Base-by-base conservation (phyloP, 1,140 invertebrate species). In the Lasioglossum albipes region DNA sequence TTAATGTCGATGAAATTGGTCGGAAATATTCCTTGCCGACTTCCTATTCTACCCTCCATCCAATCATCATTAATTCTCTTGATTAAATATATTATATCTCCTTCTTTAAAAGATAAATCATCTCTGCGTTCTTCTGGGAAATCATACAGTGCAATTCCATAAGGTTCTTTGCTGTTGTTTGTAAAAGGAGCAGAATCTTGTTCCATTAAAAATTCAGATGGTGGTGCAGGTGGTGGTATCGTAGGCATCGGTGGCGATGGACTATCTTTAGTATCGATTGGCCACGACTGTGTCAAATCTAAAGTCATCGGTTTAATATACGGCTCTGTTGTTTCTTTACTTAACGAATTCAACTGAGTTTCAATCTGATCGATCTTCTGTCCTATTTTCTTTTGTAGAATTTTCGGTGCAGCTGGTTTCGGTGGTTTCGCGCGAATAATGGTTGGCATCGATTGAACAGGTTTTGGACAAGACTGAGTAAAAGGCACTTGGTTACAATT, bases 1-100 rank as follows among this genome's bases (percentile, higher is more conserved):
- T 96, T 95, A 64, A 98, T 93, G 79, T 97, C 95, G 64, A 98
- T 94, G 93, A 97, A 98, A 89, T 95, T 97, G 27, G 94, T 91
- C 2, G 97, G 97, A 93, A 98, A 98, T 75, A 98, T 96, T 67
- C 97, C 97, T 90, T 96, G 95, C 49, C 94, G 93, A 87, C 95
- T 94, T 41, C 92, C 94, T 79, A 94, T 88, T 84, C 94, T 94
- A 4, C 97, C 97, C 78, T 95, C 95, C 77, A 97, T 89, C 97
- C 97, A 98, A 80, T 97, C 96, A n/a, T 95, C 94, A 87, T 97
- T 96, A 10, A 97, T 92, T 82, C 94, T 93, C 82, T 94, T 94
- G 68, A 96, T 88, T 77, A 98, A 92, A 78, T 95, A 93, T 61
- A 98, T 95, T 81, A 95, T 93, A 85, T 97, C 96, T 82, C 94